phyloP scores from a whole-genome alignment of 2,113 vertebrate species.

The Triplophysa tibetana region DNA sequence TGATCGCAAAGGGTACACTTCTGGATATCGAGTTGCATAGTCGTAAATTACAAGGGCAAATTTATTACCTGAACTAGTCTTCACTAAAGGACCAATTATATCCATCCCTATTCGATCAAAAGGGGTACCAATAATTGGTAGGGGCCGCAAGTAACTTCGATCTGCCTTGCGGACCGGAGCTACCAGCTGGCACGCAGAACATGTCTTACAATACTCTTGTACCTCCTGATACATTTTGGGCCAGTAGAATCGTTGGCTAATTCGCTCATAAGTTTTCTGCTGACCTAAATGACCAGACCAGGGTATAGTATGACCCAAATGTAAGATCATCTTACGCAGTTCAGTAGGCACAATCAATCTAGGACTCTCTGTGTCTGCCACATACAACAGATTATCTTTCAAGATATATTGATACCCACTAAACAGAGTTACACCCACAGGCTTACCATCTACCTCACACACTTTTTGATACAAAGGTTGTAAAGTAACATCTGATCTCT shows the following conservation, averaged over 20 bases:
- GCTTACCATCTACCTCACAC: background rate
- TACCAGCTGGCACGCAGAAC: background rate
- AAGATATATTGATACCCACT: background rate
- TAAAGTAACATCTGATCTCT: background rate
- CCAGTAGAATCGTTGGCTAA: background rate
- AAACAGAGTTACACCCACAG: background rate
- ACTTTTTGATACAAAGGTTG: background rate
- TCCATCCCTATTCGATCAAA: conserved; percentile 1
- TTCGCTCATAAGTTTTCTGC: background rate
- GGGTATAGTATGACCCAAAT: background rate
- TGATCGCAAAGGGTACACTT: background rate
- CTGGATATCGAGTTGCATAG: conserved; percentile 1
- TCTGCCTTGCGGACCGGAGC: background rate
- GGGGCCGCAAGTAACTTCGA: background rate
- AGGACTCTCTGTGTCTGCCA: background rate
- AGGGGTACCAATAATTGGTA: background rate
- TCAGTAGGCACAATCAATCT: background rate
- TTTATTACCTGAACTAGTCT: background rate
- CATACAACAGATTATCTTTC: background rate
- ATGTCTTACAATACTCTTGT: background rate
- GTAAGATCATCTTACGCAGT: background rate
- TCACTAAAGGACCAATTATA: background rate
- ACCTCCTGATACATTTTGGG: background rate
- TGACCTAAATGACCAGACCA: conserved; percentile 5
- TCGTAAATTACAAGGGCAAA: background rate